phyloP scores from a whole-genome alignment of 2,113 vertebrate genomes.

The Hypocryptadius cinnamomeus region DNA sequence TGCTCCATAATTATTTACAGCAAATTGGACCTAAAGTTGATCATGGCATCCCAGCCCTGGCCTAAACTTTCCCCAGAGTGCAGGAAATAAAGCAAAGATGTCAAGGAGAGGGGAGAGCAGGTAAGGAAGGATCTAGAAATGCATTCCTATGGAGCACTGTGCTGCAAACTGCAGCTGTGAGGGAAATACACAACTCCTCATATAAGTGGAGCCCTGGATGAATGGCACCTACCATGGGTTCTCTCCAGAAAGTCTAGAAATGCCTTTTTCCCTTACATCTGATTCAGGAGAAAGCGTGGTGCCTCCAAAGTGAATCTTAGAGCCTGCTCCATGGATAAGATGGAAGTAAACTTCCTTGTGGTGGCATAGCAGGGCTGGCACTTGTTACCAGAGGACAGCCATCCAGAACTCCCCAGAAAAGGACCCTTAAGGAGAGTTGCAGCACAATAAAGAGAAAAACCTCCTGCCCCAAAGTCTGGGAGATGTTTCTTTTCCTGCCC shows the following conservation, averaged over 20 bases:
- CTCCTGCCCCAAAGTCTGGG: not conserved
- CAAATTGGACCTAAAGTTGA: not conserved
- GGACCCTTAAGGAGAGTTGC: not conserved
- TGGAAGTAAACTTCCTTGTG: fast-evolving
- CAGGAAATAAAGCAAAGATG: not conserved
- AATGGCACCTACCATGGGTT: fast-evolving
- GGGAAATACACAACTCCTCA: not conserved
- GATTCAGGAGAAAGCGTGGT: fast-evolving
- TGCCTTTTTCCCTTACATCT: not conserved
- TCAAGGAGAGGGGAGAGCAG: not conserved
- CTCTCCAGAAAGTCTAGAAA: not conserved
- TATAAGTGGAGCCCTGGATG: not conserved
- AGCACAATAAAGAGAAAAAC: not conserved
- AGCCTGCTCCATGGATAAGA: not conserved
- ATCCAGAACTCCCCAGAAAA: not conserved
- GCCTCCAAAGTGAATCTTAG: not conserved
- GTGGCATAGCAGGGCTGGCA: not conserved
- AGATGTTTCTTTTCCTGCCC: not conserved
- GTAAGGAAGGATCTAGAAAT: not conserved
- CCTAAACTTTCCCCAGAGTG: not conserved
- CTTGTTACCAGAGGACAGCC: not conserved
- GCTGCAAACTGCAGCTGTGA: not conserved
- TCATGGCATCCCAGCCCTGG: not conserved
- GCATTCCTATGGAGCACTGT: not conserved
- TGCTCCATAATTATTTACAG: not conserved